Conservation (phyloP, 2,888 invertebrate species). For the Tromatobia lineatoria region DNA sequence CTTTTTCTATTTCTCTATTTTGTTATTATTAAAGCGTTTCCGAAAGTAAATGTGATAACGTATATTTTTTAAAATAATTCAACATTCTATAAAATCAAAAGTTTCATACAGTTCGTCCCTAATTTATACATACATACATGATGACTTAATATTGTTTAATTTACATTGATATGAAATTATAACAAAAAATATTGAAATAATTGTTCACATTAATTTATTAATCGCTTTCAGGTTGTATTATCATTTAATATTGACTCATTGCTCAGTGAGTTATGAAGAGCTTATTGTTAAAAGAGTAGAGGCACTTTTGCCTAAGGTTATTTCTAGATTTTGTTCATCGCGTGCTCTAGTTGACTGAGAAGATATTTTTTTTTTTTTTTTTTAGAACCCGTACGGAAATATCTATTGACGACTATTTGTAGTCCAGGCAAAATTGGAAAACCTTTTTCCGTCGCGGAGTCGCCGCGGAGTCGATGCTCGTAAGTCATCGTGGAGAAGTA, state of each 20-base stretch:
- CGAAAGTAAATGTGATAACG: no score
- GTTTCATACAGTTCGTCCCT: no score
- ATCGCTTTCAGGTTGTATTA: background rate
- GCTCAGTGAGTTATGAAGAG: background rate
- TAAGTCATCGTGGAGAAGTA: slow-evolving; percentile 42
- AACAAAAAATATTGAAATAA: no score
- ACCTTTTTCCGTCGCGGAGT: slow-evolving; percentile 16
- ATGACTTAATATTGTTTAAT: no score
- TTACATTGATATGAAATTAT: no score
- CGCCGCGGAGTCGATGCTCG: slow-evolving; percentile 4
- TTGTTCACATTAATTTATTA: background rate
- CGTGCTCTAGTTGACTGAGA: background rate
- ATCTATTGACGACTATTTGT: slow-evolving; percentile 24
- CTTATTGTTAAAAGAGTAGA: background rate
- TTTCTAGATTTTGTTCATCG: slow-evolving; percentile 52
- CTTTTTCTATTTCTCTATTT: no score
- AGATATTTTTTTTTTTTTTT: slow-evolving; percentile 25
- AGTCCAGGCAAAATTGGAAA: slow-evolving; percentile 25
- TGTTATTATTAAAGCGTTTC: no score
- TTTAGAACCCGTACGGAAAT: slow-evolving; percentile 34
- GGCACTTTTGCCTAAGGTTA: slow-evolving; percentile 21
- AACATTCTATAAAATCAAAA: no score
- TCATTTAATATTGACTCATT: background rate
- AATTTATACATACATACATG: no score
- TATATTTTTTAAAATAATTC: no score